Evolutionary conservation across 2,888 invertebrate genomes (phyloP).

Genomic region (Catocala fraxini): DNA sequence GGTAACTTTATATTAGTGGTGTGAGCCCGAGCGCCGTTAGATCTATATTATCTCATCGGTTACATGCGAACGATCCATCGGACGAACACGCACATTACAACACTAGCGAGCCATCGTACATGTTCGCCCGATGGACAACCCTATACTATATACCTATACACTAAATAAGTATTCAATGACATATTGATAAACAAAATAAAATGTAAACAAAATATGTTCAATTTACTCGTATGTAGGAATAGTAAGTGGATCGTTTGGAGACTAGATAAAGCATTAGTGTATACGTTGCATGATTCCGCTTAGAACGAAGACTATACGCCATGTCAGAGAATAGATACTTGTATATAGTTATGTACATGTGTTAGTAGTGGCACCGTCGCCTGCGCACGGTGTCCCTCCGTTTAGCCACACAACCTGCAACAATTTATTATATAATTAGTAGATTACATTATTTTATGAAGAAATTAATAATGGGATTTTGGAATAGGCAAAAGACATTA

Average conservation of each 20-base stretch:
- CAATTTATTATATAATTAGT: too few relatives aligned
- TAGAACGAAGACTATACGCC: background rate
- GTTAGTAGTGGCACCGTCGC: background rate
- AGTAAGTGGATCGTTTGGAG: conserved; percentile 24
- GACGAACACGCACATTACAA: too few relatives aligned
- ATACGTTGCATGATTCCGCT: background rate
- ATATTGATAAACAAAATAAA: conserved; percentile 22
- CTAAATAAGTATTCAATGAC: conserved; percentile 49
- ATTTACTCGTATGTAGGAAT: conserved; percentile 10
- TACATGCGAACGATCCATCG: conserved; percentile 13
- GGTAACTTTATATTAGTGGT: conserved; percentile 23
- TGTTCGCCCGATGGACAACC: conserved; percentile 7
- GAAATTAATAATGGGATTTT: too few relatives aligned
- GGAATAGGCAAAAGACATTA: too few relatives aligned
- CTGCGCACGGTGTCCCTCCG: conserved; percentile 5
- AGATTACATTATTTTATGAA: too few relatives aligned
- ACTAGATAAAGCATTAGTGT: conserved; percentile 33
- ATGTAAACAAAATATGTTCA: conserved; percentile 14
- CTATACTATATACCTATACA: conserved; percentile 32
- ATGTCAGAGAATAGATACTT: conserved; percentile 39
- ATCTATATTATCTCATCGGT: conserved; percentile 30
- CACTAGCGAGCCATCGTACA: too few relatives aligned
- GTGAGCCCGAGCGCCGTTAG: conserved; percentile 39
- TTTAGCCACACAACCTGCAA: too few relatives aligned
- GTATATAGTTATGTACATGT: conserved; percentile 30